A percentile compares a stretch with the other conserved stretches of the same genome.
Conservation (phyloP, 2,797 vertebrate species). For the Paratrypauchen microcephalus region DNA sequence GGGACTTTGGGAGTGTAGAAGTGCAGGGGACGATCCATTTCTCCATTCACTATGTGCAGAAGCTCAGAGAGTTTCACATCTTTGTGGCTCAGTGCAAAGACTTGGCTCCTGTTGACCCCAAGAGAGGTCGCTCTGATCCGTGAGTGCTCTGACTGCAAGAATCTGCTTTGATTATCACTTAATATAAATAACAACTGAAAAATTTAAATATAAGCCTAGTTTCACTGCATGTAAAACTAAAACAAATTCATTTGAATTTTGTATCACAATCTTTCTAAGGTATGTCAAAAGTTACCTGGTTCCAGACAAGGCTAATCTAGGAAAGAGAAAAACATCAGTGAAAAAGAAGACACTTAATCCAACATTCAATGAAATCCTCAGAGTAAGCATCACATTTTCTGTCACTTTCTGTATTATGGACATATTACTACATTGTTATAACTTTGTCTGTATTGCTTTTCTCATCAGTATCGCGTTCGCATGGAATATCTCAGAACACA, state of each 20-base stretch:
- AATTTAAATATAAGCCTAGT: not conserved
- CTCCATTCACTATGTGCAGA: constrained; percentile 90
- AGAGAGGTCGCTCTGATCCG: constrained; percentile 92
- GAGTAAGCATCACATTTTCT: constrained; percentile 75
- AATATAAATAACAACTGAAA: not conserved
- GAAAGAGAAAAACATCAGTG: constrained; percentile 93
- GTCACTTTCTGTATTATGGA: not conserved
- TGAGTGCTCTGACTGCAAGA: constrained; percentile 72
- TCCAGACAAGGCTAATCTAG: constrained; percentile 89
- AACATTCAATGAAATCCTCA: constrained; percentile 91
- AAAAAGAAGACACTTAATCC: constrained; percentile 95
- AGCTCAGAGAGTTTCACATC: constrained; percentile 89
- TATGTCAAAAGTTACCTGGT: constrained; percentile 95
- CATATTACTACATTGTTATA: constrained; percentile 33
- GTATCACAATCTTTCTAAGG: constrained; percentile 59
- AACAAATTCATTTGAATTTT: too few relatives aligned
- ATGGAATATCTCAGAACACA: constrained; percentile 84
- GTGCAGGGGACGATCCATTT: constrained; percentile 92
- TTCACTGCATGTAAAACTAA: not conserved
- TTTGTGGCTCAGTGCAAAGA: constrained; percentile 89
- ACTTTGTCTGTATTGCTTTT: constrained; percentile 10
- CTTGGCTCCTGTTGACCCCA: constrained; percentile 88
- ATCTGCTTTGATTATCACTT: not conserved
- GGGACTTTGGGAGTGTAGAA: constrained; percentile 87
- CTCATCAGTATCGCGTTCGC: constrained; percentile 88